A percentile compares a stretch with the other conserved stretches of the same genome.
Conservation (phyloP, 2,888 invertebrate species). For the Nomada ruficornis region DNA sequence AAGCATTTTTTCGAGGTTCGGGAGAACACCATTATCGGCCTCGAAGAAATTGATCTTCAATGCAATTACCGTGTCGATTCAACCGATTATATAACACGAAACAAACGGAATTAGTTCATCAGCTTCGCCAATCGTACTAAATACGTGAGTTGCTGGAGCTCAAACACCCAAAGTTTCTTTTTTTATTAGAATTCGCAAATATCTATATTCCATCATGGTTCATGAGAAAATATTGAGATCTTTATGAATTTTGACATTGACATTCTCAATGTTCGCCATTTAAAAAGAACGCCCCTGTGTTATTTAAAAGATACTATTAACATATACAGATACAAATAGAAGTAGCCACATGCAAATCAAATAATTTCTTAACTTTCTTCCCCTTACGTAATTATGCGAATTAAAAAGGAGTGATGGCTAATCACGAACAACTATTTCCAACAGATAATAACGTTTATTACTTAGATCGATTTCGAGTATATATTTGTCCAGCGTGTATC, state of each 20-base stretch:
- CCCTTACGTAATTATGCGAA: slow-evolving; percentile 31
- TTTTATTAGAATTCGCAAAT: neutral
- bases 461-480: neutral
- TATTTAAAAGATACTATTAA: neutral
- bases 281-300: too few relatives aligned
- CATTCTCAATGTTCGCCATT: neutral
- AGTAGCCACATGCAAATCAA: neutral
- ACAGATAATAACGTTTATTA: too few relatives aligned
- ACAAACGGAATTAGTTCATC: slow-evolving; percentile 31
- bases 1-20: neutral
- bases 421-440: too few relatives aligned
- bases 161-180: neutral
- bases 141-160: neutral
- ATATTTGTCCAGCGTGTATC: neutral
- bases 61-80: slow-evolving; percentile 24
- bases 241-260: neutral
- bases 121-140: slow-evolving; percentile 8
- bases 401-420: neutral
- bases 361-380: neutral
- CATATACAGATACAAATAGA: too few relatives aligned
- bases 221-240: neutral
- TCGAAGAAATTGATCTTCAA: neutral
- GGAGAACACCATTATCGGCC: neutral
- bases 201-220: too few relatives aligned
- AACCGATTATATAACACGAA: slow-evolving; percentile 43